These are phyloP conservation scores for Perca flavescens DNA, from an alignment of 2,113 vertebrate species.

Conservation along the genomic window DNA sequence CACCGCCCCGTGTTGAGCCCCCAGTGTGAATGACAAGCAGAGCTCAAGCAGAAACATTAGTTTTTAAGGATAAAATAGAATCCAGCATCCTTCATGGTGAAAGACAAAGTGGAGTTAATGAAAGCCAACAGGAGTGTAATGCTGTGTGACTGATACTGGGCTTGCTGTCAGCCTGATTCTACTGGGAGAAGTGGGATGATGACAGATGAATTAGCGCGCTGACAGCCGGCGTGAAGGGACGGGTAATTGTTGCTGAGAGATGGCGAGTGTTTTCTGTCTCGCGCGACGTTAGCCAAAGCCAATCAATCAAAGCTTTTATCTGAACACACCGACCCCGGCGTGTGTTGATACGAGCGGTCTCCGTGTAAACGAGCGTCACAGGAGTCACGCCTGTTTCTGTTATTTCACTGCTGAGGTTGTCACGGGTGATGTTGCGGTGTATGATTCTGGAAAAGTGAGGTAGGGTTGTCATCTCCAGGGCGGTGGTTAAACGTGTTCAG, in stretches of 20 bases:
- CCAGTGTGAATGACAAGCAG: constrained; percentile 14
- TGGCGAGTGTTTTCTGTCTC: constrained; percentile 67
- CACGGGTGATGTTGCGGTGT: constrained; percentile 21
- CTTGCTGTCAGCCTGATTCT: constrained; percentile 64
- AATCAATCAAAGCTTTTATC: constrained; percentile 69
- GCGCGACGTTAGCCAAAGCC: constrained; percentile 44
- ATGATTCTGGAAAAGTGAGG: background rate
- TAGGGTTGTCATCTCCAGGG: no score
- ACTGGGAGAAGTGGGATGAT: constrained; percentile 74
- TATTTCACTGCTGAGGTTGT: constrained; percentile 33
- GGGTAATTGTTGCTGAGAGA: constrained; percentile 76
- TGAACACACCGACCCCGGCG: background rate
- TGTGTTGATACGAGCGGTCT: constrained; percentile 1
- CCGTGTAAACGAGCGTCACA: constrained; percentile 20
- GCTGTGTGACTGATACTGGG: constrained; percentile 74
- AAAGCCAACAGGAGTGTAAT: constrained; percentile 67
- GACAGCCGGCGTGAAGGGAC: constrained; percentile 63
- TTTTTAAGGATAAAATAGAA: constrained; percentile 43
- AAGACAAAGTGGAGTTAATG: constrained; percentile 68
- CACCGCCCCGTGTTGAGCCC: background rate
- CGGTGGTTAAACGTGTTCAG: no score
- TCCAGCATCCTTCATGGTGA: constrained; percentile 39
- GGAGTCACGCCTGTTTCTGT: constrained; percentile 45
- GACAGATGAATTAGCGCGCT: constrained; percentile 78
- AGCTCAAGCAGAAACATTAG: constrained; percentile 39